These are phyloP conservation scores for Zoanthus gigantus DNA, from an alignment of 92 coral and sea anemone species.

Conservation along the genomic window DNA sequence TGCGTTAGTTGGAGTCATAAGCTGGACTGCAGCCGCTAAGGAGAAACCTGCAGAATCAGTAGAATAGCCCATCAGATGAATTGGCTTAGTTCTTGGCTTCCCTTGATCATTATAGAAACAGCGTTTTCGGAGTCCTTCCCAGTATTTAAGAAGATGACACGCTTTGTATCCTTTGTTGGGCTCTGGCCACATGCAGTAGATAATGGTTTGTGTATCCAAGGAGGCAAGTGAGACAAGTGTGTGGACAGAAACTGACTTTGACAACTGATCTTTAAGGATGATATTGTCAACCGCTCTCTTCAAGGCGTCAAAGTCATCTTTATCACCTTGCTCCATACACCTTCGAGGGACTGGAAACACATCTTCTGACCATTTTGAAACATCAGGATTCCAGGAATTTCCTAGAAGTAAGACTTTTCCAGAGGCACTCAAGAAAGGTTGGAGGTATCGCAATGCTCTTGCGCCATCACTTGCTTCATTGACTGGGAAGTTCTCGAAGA, in stretches of 20 bases:
- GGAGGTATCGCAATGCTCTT: conserved; percentile 56
- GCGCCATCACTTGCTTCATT: conserved; percentile 8
- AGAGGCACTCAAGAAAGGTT: conserved; percentile 24
- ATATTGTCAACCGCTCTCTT: conserved; percentile 43
- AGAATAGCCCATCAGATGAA: conserved; percentile 51
- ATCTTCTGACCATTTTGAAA: conserved; percentile 30
- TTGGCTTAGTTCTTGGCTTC: conserved; percentile 38
- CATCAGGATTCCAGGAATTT: conserved; percentile 48
- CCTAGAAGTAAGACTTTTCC: conserved; percentile 49
- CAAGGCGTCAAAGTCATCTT: conserved; percentile 19
- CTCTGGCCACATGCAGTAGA: conserved; percentile 61
- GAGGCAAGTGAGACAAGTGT: conserved; percentile 55
- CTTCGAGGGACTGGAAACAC: conserved; percentile 41
- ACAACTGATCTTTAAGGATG: conserved; percentile 21
- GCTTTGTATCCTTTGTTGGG: conserved; percentile 55
- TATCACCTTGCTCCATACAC: conserved; percentile 26
- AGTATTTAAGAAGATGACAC: neutral
- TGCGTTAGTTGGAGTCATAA: conserved; percentile 41
- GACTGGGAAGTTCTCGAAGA: conserved; percentile 48
- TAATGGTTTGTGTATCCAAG: conserved; percentile 40
- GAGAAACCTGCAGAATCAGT: conserved; percentile 64
- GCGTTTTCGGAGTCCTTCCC: conserved; percentile 29
- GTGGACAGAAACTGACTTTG: conserved; percentile 58
- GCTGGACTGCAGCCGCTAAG: conserved; percentile 57
- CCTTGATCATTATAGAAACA: conserved; percentile 48